A percentile compares a stretch with the other conserved stretches of the same genome.
Evolutionary conservation across 2,113 vertebrate genomes (phyloP).

Genomic region (Entosphenus tridentatus): DNA sequence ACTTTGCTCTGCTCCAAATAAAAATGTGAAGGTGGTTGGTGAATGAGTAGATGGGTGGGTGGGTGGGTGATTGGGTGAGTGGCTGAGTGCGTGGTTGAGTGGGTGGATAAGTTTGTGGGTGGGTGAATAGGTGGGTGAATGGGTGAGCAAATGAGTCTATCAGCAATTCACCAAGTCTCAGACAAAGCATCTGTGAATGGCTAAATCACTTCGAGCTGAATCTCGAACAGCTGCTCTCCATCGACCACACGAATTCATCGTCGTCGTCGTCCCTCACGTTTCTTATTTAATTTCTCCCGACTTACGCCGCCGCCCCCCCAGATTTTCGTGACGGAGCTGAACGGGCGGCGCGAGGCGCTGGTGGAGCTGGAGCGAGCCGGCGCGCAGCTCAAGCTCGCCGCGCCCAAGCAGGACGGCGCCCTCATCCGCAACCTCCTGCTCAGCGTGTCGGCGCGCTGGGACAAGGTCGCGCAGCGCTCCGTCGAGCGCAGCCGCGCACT

Average conservation of each 20-base stretch:
- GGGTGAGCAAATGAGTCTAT: neutral
- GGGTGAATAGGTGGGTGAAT: no score
- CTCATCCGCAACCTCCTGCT: slow-evolving; percentile 31
- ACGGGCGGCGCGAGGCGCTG: slow-evolving; percentile 25
- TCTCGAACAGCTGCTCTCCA: no score
- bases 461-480: slow-evolving; percentile 24
- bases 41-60: no score
- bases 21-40: no score
- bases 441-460: slow-evolving; percentile 28
- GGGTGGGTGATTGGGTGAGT: no score
- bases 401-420: slow-evolving; percentile 33
- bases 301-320: slow-evolving; percentile 9
- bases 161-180: no score
- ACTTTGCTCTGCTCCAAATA: no score
- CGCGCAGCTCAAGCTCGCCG: slow-evolving; percentile 25
- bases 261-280: neutral
- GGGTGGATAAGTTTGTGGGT: no score
- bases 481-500: slow-evolving; percentile 25
- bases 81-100: no score
- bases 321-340: slow-evolving; percentile 29
- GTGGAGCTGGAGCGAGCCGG: slow-evolving; percentile 21
- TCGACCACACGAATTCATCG: rapidly evolving
- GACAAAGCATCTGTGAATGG: neutral
- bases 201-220: neutral
- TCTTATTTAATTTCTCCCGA: rapidly evolving